These are phyloP conservation scores for Mastigias papua DNA, from an alignment of 30 jellyfish, hydroid and myxozoan species.

Conservation along the genomic window DNA sequence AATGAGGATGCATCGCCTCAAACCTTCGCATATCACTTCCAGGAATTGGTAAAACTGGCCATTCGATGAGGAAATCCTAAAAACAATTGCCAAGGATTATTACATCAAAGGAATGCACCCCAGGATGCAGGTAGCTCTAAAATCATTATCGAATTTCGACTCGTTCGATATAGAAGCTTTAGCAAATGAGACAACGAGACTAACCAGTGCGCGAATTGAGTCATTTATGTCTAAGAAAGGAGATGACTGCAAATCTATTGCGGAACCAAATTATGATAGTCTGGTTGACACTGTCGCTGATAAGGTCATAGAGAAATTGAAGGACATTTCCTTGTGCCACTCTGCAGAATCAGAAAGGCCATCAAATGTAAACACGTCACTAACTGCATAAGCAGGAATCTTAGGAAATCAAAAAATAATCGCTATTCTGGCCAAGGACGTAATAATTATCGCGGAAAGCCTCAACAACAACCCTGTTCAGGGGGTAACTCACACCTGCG, in stretches of 20 bases:
- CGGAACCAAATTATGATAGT: not conserved
- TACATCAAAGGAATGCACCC: conserved; percentile 62
- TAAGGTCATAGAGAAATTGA: not conserved
- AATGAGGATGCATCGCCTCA: conserved; percentile 52
- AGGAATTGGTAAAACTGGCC: conserved; percentile 46
- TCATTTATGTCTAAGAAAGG: conserved; percentile 14
- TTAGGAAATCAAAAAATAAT: not conserved
- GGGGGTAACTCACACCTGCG: not conserved
- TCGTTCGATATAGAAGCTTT: conserved; percentile 1
- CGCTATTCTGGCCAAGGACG: conserved; percentile 14
- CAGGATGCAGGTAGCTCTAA: conserved; percentile 57
- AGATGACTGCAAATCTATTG: not conserved
- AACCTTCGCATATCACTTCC: conserved; percentile 28
- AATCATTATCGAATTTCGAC: conserved; percentile 26
- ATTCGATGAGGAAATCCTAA: conserved; percentile 22
- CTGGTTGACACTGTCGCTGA: conserved; percentile 2
- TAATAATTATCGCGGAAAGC: not conserved
- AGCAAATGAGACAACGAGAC: conserved; percentile 36
- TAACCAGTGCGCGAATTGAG: conserved; percentile 54
- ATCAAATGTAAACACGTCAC: not conserved
- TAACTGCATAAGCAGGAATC: not conserved
- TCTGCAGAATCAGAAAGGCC: not conserved
- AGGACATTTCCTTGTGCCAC: not conserved
- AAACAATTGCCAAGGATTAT: conserved; percentile 42
- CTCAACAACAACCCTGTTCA: not conserved